Conservation (phyloP, 2,113 vertebrate species). For the Chaetura pelagica region DNA sequence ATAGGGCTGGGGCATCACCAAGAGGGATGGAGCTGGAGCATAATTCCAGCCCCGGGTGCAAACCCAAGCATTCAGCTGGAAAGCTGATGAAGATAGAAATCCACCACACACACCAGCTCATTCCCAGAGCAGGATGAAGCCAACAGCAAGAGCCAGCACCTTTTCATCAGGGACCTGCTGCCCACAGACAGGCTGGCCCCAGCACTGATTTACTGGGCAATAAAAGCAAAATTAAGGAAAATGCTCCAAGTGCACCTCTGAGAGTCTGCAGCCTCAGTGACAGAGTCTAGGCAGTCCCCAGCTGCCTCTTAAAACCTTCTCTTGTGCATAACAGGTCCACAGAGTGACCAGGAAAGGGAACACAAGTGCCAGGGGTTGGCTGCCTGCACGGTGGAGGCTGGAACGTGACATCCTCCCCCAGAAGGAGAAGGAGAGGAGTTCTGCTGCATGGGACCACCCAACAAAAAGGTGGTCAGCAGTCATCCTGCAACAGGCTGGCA, state of each 20-base stretch:
- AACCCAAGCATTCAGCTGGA: not conserved
- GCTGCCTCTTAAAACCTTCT: not conserved
- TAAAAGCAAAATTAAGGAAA: slow-evolving; percentile 21
- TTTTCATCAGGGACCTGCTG: not conserved
- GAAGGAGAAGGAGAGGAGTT: not conserved
- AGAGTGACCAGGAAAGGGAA: not conserved
- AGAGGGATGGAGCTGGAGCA: too few relatives aligned
- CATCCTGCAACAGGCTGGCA: rapidly evolving
- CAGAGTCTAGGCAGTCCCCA: not conserved
- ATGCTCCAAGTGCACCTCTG: not conserved
- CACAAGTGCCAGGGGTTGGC: not conserved
- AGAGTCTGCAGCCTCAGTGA: not conserved
- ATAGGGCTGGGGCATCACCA: rapidly evolving
- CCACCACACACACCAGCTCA: rapidly evolving
- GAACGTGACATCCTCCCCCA: rapidly evolving
- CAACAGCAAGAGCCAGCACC: not conserved
- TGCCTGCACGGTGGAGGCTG: not conserved
- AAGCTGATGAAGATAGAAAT: not conserved
- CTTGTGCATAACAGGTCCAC: not conserved
- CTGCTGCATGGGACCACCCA: rapidly evolving
- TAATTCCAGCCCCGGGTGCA: not conserved
- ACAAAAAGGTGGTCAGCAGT: not conserved
- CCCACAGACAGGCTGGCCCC: rapidly evolving
- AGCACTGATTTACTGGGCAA: not conserved
- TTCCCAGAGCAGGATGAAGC: not conserved